Conservation (phyloP, 2,113 vertebrate genomes). For the Tinamus guttatus region DNA sequence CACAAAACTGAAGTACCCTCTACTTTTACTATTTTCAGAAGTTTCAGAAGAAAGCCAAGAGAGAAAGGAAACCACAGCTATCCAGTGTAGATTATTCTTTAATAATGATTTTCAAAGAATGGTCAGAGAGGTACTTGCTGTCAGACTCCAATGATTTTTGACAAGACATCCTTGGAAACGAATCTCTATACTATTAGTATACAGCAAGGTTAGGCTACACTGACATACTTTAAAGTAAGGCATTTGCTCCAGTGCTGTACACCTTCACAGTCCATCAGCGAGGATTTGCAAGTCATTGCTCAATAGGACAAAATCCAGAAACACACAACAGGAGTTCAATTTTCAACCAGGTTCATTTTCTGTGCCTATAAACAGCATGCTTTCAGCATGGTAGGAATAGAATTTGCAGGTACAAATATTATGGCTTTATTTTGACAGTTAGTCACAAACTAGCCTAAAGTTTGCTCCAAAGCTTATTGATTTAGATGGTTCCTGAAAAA, state of each 20-base stretch:
- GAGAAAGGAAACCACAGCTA: neutral
- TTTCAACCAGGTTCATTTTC: neutral
- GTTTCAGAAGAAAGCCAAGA: neutral
- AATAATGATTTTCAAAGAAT: neutral
- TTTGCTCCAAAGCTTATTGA: neutral
- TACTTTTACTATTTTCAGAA: neutral
- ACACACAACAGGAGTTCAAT: neutral
- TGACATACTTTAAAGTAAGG: constrained; percentile 60
- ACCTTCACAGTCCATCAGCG: neutral
- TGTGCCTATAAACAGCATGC: neutral
- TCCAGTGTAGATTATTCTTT: neutral
- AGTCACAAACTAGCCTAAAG: neutral
- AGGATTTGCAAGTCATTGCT: neutral
- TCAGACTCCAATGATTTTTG: neutral
- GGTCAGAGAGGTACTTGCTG: neutral
- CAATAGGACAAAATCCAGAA: neutral
- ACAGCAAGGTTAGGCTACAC: neutral
- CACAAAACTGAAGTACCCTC: neutral
- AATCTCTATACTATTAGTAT: neutral
- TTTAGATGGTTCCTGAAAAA: neutral
- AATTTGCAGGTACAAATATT: neutral
- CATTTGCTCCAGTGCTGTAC: constrained; percentile 14
- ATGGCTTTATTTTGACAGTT: neutral
- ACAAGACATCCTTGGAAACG: neutral
- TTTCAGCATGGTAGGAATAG: neutral